phyloP scores from a whole-genome alignment of 2,888 invertebrate genomes.

The Trisateles emortualis region DNA sequence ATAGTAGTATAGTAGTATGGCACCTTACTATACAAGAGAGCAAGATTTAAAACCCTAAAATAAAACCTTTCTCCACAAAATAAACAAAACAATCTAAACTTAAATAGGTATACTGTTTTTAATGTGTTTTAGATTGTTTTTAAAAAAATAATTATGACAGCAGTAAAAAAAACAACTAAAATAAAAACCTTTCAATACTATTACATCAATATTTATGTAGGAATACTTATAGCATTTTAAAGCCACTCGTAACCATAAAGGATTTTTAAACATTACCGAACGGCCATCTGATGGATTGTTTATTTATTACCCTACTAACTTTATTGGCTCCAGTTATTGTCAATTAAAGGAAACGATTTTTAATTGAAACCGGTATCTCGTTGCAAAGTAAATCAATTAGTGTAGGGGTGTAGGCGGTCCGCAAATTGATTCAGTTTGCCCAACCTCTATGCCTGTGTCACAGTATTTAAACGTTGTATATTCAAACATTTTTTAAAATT shows the following conservation, averaged over 20 bases:
- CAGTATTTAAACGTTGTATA: constrained; percentile 40
- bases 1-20: too few relatives aligned
- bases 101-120: too few relatives aligned
- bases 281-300: constrained; percentile 36
- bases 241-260: constrained; percentile 5
- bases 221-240: not conserved
- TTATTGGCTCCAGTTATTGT: constrained; percentile 61
- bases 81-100: too few relatives aligned
- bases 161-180: not conserved
- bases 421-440: constrained; percentile 69
- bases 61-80: too few relatives aligned
- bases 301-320: constrained; percentile 53
- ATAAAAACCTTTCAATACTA: not conserved
- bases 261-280: constrained; percentile 22
- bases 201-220: too few relatives aligned
- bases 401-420: constrained; percentile 61
- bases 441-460: constrained; percentile 50
- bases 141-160: not conserved
- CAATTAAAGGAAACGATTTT: constrained; percentile 74
- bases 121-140: too few relatives aligned
- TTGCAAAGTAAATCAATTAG: constrained; percentile 85
- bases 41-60: too few relatives aligned
- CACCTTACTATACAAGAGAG: too few relatives aligned
- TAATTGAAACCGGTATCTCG: constrained; percentile 73
- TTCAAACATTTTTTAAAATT: constrained; percentile 44